Percentiles rank a stretch among this genome's conserved stretches.
These are phyloP conservation scores for Notarius lentiginosus DNA, from an alignment of 2,113 vertebrate genomes.

Conservation along the genomic window DNA sequence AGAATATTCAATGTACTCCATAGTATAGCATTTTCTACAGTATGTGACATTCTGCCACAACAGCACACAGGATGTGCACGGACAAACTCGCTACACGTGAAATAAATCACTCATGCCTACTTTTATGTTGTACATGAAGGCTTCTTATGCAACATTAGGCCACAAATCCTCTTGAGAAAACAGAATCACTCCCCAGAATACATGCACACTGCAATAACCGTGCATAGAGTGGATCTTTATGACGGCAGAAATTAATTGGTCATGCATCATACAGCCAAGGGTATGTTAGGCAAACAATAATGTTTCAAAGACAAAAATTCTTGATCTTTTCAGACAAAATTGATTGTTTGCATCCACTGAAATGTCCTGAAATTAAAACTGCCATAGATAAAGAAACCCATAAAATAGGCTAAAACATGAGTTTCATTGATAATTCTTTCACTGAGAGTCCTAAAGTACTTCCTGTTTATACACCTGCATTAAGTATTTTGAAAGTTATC, in stretches of 20 bases:
- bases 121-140: conserved; percentile 42
- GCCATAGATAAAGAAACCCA: neutral
- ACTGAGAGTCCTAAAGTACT: neutral
- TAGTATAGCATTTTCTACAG: neutral
- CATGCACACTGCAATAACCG: neutral
- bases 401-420: no score
- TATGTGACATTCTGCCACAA: neutral
- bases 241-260: conserved; percentile 57
- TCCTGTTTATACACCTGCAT: neutral
- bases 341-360: conserved; percentile 77
- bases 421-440: neutral
- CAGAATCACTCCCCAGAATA: conserved; percentile 6
- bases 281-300: conserved; percentile 68
- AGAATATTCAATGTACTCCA: conserved; percentile 19
- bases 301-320: conserved; percentile 43
- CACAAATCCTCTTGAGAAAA: conserved; percentile 48
- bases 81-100: neutral
- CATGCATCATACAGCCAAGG: conserved; percentile 73
- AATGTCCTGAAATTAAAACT: conserved; percentile 76
- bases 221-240: neutral
- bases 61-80: neutral
- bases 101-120: neutral
- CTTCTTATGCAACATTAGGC: conserved; percentile 31
- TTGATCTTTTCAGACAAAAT: conserved; percentile 76
- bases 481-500: neutral